These are phyloP conservation scores for Peromyscus attwateri DNA, from an alignment of 2,797 vertebrate species.

Conservation along the genomic window DNA sequence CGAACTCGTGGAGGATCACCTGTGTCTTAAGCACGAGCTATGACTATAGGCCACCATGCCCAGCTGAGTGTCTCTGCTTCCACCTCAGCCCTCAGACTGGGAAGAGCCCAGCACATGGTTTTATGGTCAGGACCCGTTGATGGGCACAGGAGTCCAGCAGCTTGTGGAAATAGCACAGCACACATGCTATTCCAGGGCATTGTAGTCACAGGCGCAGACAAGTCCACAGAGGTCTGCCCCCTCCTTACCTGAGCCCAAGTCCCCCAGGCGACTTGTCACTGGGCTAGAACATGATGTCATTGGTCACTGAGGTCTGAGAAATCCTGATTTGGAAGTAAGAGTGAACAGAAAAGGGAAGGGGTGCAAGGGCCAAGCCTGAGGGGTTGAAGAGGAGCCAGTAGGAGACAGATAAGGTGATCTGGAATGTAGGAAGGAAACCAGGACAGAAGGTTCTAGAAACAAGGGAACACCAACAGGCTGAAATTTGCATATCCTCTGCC, in stretches of 20 bases:
- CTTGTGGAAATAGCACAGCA: rapidly evolving
- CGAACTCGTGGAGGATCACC: neutral
- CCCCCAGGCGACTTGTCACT: neutral
- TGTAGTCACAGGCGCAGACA: too few species aligned
- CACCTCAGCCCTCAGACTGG: neutral
- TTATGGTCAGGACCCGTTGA: rapidly evolving
- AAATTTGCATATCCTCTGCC: neutral
- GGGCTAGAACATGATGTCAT: neutral
- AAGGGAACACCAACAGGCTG: neutral
- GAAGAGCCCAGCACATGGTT: rapidly evolving
- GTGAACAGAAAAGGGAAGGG: slow-evolving; percentile 30
- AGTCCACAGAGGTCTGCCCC: neutral
- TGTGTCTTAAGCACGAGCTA: neutral
- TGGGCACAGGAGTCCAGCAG: neutral
- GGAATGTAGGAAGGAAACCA: neutral
- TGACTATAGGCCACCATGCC: neutral
- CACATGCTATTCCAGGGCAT: rapidly evolving
- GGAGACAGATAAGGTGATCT: slow-evolving; percentile 35
- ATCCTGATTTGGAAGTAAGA: slow-evolving; percentile 34
- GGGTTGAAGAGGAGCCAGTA: neutral
- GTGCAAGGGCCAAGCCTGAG: neutral
- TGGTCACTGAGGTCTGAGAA: neutral
- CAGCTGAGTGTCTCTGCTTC: neutral
- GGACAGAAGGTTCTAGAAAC: slow-evolving; percentile 63
- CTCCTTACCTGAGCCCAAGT: neutral